A percentile compares a stretch with the other conserved stretches of the same genome.
These are phyloP conservation scores for Archocentrus centrarchus DNA, from an alignment of 2,113 vertebrate genomes.

Conservation along the genomic window DNA sequence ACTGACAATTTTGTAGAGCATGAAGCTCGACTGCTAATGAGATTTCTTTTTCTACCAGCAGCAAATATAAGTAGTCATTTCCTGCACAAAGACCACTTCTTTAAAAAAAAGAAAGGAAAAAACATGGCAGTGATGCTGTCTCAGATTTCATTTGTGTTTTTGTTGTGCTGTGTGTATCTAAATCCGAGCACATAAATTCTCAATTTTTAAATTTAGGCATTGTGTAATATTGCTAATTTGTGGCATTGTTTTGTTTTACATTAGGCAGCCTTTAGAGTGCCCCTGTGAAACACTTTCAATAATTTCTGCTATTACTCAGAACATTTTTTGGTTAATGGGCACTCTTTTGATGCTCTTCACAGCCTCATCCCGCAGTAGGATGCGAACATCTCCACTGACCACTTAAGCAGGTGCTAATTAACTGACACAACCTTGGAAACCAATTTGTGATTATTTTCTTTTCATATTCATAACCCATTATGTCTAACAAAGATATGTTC, in stretches of 20 bases:
- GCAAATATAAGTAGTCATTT: constrained; percentile 46
- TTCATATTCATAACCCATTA: constrained; percentile 42
- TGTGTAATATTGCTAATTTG: background rate
- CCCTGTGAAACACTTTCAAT: background rate
- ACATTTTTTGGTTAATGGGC: background rate
- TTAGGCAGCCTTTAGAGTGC: background rate
- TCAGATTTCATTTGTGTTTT: constrained; percentile 5
- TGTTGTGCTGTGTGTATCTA: background rate
- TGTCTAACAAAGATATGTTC: constrained; percentile 60
- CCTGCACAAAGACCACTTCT: background rate
- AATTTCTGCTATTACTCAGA: background rate
- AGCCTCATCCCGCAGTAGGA: constrained; percentile 25
- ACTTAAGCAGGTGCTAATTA: constrained; percentile 70
- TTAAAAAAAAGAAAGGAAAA: background rate
- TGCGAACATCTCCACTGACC: constrained; percentile 55
- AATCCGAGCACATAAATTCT: constrained; percentile 7
- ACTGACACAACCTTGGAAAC: constrained; percentile 56
- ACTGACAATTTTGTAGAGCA: constrained; percentile 54
- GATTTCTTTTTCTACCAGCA: constrained; percentile 26
- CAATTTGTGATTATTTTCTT: constrained; percentile 47
- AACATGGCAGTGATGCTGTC: background rate
- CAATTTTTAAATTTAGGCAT: background rate
- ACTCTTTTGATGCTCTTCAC: constrained; percentile 14
- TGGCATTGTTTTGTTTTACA: background rate
- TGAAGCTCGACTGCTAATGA: constrained; percentile 60